Base-by-base conservation (phyloP, 2,113 vertebrate species). In the Clarias macrocephalus region DNA sequence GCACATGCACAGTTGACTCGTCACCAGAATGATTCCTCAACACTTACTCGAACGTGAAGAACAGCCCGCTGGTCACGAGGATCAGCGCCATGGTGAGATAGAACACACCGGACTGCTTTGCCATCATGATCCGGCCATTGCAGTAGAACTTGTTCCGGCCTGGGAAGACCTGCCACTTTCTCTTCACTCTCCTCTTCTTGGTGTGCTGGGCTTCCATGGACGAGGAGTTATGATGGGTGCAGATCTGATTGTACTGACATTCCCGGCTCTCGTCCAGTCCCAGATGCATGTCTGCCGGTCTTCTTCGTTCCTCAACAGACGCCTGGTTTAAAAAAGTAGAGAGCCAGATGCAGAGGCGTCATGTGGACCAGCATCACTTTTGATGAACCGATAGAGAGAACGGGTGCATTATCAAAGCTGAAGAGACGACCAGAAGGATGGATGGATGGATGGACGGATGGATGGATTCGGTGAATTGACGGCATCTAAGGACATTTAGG, bases 1-100 rank as follows among this genome's bases (percentile, higher is more conserved):
- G 65, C 62, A 15, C 42, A 33, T 80, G 52, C 28, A 65, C 30
- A 52, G 56, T 52, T 48, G 37, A 63, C 83, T 65, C n/a, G 33
- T 81, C 57, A 80, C 28, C 23, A 28, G 33, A 48, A 73, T 21
- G 33, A 28, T 56, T 54, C n/a, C n/a, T 62, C 28, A 42, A 70
- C 82, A 99, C 98, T 99, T 96, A 99, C 98, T 99, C 98, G 94
- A 99, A 99, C 48, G 96, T 96, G 95, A 99, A 99, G 96, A 99
- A 99, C 92, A 99, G 98, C 92, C 98, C 98, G 92, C 98, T 99
- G 59, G 98, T 99, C 91, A 99, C 95, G 91, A 99, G 93, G 90
- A 99, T 99, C 89, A 99, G 97, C 89, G 97, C 92, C 88, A 99
- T 95, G 82, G 98, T 99, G 93, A 99, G 96, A 95, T 97, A 99